phyloP scores from a whole-genome alignment of 2,113 vertebrate species.

The Pyrgilauda ruficollis region DNA sequence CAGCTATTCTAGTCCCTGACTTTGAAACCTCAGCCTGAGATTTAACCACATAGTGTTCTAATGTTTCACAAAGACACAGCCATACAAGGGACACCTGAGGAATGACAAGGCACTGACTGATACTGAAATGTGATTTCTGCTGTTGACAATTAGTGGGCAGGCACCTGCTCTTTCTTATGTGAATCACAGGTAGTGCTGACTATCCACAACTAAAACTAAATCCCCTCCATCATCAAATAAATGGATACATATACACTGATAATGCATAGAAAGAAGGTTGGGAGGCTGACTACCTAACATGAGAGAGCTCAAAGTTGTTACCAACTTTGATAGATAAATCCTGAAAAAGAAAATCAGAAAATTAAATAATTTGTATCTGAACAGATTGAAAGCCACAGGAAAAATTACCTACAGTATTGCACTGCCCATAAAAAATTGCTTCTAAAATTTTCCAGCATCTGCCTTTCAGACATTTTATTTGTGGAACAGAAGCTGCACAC shows the following conservation, averaged over 20 bases:
- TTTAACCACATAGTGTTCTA: not conserved
- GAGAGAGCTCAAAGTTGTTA: not conserved
- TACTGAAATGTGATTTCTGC: conserved; percentile 42
- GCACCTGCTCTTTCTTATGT: conserved; percentile 45
- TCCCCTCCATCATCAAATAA: not conserved
- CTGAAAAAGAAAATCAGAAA: not conserved
- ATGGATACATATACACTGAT: not conserved
- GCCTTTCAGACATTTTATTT: not conserved
- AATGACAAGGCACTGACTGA: conserved; percentile 42
- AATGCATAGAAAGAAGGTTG: not conserved
- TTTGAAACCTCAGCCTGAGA: not conserved
- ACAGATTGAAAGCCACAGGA: not conserved
- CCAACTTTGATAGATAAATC: not conserved
- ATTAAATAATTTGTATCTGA: not conserved
- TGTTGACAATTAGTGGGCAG: conserved; percentile 56
- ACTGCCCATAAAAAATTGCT: not conserved
- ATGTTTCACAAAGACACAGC: not conserved
- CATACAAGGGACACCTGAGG: not conserved
- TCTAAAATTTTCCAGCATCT: not conserved
- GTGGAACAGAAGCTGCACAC: not conserved
- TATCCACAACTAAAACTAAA: not conserved
- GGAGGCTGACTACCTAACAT: not conserved
- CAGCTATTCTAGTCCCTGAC: not conserved
- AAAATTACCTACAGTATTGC: not conserved
- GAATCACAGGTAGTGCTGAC: not conserved